Base-by-base conservation (phyloP, 64 coral and sea anemone genomes). In the Dendronephthya gigantea region DNA sequence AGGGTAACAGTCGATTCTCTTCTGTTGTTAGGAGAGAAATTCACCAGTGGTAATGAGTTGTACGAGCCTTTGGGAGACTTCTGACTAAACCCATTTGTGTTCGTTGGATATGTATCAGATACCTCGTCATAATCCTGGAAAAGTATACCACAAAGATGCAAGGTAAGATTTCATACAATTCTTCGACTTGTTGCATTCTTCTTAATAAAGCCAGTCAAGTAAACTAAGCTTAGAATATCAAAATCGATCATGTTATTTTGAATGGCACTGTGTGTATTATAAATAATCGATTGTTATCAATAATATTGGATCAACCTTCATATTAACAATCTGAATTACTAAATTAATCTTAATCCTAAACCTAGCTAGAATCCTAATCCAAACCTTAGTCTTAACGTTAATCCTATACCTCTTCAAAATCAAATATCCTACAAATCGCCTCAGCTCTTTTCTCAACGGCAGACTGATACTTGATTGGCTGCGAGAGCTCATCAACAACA, bases 401-500 rank as follows among this genome's bases (percentile, higher is more conserved):
- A n/a, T n/a, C n/a, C n/a, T n/a, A n/a, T 81, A 93, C 95, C 35
- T 81, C 48, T 58, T 98, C 95, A 36, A 79, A 79, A 29, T 98
- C 95, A 82, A 96, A 90, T 34, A 87, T 87, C 35, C 87, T 92
- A 86, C 89, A 98, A 1, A 91, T 92, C 34, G 76, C 84, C 95
- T 89, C 87, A 0, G 95, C 95, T 81, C 95, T 84, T 45, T 92
- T 98, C 50, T 98, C 95, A 19, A 90, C 95, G 13, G 92, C 95
- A 62, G 89, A 98, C 41, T 91, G 89, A 36, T 87, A 97, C 68
- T 97, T 97, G 34, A 97, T 91, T 65, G 94, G 94, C 39, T 97
- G 91, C 7, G 94, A 93, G 15, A 97, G 84, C 30, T 97, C 94
- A 62, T 97, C 87, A 7, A 97, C 94, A 82, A 91, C 85, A 50